Base-by-base conservation (phyloP, 1,140 invertebrate genomes). In the Pissodes strobi region DNA sequence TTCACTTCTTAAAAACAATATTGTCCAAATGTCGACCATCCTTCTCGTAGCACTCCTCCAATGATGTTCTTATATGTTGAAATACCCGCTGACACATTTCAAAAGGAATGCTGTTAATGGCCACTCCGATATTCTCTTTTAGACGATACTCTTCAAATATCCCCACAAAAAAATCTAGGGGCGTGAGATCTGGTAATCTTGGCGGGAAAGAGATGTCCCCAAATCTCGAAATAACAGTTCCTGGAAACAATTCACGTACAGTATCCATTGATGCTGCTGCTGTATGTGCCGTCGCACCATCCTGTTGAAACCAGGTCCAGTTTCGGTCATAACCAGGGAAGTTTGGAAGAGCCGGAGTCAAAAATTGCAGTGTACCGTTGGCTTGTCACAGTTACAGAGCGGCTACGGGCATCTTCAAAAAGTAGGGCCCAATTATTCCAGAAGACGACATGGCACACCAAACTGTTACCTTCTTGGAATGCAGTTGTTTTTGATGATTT, bases 401-500 rank as follows among this genome's bases (percentile, higher is more conserved):
- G 48, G 9, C 48, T 18, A 51, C 15, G 48, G 48, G 48, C 48
- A 51, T 23, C 48, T 23, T 23, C 13, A 51, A 51, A 51, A 51
- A 52, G 21, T 52, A 52, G 25, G 49, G 49, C 25, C 25, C n/a
- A 27, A 52, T 52, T 52, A 52, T 52, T 52, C 49, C 25, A 52
- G 49, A 13, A 52, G 49, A 25, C 27, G 25, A 52, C 25, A 52
- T 52, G 49, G 49, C 49, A 52, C 49, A n/a, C 18, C 49, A 21
- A 52, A 52, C n/a, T 27, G 25, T 21, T 10, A 67, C 52, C 22
- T 39, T 30, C 30, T 27, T 17, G 12, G 27, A 27, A 56, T 66
- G 64, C 8, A 66, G 19, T 21, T 37, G 57, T 37, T 21, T 45
- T 27, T 67, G 23, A 39, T 63, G 65, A 23, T 56, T 37, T 13